Evolutionary conservation across 2,888 invertebrate genomes (phyloP).

Genomic region (Aquatica leii): DNA sequence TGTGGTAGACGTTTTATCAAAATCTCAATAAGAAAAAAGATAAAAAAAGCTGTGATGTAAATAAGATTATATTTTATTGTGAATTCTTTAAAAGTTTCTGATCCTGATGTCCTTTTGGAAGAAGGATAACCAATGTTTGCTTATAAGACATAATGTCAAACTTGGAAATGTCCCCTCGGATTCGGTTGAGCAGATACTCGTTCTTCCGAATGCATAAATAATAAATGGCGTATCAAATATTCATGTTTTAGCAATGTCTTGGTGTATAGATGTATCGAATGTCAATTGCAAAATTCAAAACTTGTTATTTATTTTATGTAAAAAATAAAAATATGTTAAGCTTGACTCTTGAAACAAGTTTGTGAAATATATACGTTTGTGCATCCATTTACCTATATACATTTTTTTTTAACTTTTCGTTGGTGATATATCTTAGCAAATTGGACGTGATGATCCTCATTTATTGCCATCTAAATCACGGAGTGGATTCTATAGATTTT

Average conservation of each 20-base stretch:
- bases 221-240: slow-evolving; percentile 43
- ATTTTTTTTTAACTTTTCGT: neutral
- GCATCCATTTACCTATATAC: neutral
- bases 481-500: slow-evolving; percentile 3
- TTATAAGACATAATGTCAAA: slow-evolving; percentile 41
- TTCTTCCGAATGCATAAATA: slow-evolving; percentile 44
- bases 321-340: slow-evolving; percentile 9
- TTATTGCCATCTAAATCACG: slow-evolving; percentile 9
- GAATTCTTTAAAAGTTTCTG: slow-evolving; percentile 47
- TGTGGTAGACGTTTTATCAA: neutral
- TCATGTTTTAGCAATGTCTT: slow-evolving; percentile 42
- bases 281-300: slow-evolving; percentile 28
- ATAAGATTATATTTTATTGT: slow-evolving; percentile 49
- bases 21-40: slow-evolving; percentile 1
- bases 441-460: neutral
- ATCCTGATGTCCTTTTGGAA: slow-evolving; percentile 20
- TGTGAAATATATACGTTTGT: neutral
- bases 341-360: neutral
- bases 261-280: slow-evolving; percentile 35
- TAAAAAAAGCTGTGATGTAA: slow-evolving; percentile 28
- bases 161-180: slow-evolving; percentile 50
- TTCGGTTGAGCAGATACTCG: slow-evolving; percentile 46
- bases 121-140: slow-evolving; percentile 28
- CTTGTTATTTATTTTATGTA: slow-evolving; percentile 12
- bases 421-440: neutral